Evolutionary conservation across 2,113 vertebrate genomes (phyloP).

Genomic region (Peromyscus leucopus): DNA sequence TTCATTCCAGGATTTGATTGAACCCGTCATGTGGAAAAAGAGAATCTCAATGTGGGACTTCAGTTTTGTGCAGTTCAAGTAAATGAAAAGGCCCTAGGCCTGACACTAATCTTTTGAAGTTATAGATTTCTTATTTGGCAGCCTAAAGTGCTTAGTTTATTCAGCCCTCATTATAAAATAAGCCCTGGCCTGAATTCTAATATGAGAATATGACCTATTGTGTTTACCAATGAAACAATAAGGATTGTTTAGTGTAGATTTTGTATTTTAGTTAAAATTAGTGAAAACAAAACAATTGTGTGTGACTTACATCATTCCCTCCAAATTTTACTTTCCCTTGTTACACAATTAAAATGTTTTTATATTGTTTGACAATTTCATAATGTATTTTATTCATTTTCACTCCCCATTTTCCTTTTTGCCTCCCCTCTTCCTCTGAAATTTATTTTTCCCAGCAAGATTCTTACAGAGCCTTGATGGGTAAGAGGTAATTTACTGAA

Average conservation of each 20-base stretch:
- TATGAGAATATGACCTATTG: neutral
- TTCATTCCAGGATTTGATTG: conserved; percentile 45
- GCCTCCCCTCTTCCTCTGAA: neutral
- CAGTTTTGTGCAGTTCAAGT: conserved; percentile 20
- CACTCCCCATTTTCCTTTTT: too few relatives aligned
- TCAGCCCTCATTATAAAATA: conserved; percentile 36
- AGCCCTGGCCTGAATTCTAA: conserved; percentile 7
- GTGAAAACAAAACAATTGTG: neutral
- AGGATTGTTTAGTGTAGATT: neutral
- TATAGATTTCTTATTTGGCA: conserved; percentile 63
- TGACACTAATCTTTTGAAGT: conserved; percentile 22
- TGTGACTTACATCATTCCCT: neutral
- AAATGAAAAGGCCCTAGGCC: conserved; percentile 64
- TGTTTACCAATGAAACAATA: conserved; percentile 39
- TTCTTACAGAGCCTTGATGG: neutral
- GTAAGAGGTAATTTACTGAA: neutral
- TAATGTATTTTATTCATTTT: too few relatives aligned
- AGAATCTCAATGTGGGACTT: neutral
- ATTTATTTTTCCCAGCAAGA: neutral
- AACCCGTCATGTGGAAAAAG: conserved; percentile 46
- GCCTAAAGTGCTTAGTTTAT: neutral
- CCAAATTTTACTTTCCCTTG: neutral
- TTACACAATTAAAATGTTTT: neutral
- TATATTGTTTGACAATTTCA: too few relatives aligned
- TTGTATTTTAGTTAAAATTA: conserved; percentile 32